A percentile compares a stretch with the other conserved stretches of the same genome.
Evolutionary conservation across 1,140 invertebrate genomes (phyloP).

Genomic region (Ctenoplectra terminalis): DNA sequence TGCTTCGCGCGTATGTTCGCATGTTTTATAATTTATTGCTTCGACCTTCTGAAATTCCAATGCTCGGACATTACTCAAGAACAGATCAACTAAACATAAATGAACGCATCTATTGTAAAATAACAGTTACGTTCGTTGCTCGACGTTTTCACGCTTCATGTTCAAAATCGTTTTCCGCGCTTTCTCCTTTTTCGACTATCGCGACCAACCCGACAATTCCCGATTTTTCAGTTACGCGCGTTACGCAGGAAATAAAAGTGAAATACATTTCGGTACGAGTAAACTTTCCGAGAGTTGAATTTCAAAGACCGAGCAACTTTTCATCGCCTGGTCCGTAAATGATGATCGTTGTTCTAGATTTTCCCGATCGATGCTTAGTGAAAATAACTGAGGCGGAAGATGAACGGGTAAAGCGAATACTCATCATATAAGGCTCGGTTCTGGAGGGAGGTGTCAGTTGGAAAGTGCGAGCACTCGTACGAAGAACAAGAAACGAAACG

Average conservation of each 20-base stretch:
- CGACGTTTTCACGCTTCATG: neutral
- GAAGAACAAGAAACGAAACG: constrained; percentile 48
- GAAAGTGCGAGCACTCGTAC: constrained; percentile 75
- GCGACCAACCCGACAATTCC: neutral
- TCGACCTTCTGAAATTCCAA: constrained; percentile 13
- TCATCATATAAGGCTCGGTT: constrained; percentile 75
- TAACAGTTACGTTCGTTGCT: no score
- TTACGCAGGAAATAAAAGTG: no score
- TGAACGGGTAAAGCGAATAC: constrained; percentile 46
- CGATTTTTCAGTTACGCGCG: neutral
- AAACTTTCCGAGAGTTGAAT: neutral
- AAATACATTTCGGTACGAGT: no score
- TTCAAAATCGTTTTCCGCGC: constrained; percentile 8
- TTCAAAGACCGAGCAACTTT: neutral
- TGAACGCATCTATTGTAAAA: constrained; percentile 44
- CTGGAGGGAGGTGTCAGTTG: constrained; percentile 76
- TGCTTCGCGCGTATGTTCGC: neutral
- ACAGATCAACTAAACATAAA: constrained; percentile 6
- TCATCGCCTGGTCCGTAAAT: neutral
- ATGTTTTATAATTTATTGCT: neutral
- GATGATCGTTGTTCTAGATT: constrained; percentile 68
- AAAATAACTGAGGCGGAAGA: constrained; percentile 60
- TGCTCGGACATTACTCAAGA: neutral
- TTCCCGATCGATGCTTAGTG: constrained; percentile 65
- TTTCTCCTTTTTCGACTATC: neutral